A percentile compares a stretch with the other conserved stretches of the same genome.
Conservation (phyloP, 2,888 invertebrate genomes). For the Hirtodrosophila histrioides region DNA sequence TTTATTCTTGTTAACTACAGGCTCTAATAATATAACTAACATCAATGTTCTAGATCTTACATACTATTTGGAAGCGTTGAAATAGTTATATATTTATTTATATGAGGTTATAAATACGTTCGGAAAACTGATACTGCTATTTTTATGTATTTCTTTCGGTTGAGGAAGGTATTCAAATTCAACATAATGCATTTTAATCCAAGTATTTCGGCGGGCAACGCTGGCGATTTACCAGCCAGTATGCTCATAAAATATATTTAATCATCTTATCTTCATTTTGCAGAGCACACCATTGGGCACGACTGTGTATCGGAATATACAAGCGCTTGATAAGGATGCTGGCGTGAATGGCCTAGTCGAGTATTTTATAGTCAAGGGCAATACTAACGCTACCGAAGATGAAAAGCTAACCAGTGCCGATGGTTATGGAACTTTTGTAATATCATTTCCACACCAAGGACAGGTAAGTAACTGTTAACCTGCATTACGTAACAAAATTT, state of each 20-base stretch:
- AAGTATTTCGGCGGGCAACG: too few species aligned
- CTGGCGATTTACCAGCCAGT: too few species aligned
- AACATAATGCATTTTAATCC: too few species aligned
- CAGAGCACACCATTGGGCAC: constrained; percentile 94
- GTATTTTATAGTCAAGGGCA: constrained; percentile 91
- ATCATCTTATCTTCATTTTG: constrained; percentile 68
- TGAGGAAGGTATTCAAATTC: too few species aligned
- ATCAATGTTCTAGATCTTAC: too few species aligned
- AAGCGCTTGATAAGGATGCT: constrained; percentile 92
- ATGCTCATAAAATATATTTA: too few species aligned
- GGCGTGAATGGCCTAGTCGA: constrained; percentile 95
- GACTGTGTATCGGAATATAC: constrained; percentile 92
- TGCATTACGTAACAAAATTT: neutral
- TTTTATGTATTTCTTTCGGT: too few species aligned
- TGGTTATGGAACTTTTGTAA: constrained; percentile 93
- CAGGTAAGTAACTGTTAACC: constrained; percentile 84
- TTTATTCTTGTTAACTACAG: too few species aligned
- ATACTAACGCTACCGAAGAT: constrained; percentile 84
- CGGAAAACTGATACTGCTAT: neutral
- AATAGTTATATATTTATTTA: too few species aligned
- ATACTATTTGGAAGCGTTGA: too few species aligned
- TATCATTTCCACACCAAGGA: constrained; percentile 94
- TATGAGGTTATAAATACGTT: too few species aligned
- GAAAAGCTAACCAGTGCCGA: constrained; percentile 89
- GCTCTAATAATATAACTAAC: too few species aligned